Base-by-base conservation (phyloP, 2,888 invertebrate genomes). In the Mellilla xanthometata region DNA sequence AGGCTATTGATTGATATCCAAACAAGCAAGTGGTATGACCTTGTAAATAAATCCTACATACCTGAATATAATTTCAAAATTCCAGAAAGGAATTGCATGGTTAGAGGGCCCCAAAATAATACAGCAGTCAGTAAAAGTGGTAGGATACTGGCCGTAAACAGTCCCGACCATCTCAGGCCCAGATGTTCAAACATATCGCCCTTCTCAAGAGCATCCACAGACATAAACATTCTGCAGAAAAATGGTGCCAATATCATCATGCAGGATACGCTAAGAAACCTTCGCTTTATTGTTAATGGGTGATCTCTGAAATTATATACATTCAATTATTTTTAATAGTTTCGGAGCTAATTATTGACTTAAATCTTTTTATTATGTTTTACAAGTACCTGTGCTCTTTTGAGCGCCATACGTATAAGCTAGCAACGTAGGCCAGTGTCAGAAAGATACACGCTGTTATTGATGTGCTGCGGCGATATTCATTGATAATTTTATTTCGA, bases 371-470 rank as follows among this genome's bases (percentile, higher is more conserved):
- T 24, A 24, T 19, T 6, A 6, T 19, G 15, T 19, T 19, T 19
- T 3, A 19, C 6, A 42, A 10, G 71, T 91, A 94, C 95, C 95
- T 95, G 90, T 91, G 91, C 64, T 94, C 91, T 65, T 93, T 93
- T 45, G 93, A 92, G 65, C 92, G 94, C 96, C 97, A 97, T 39
- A 97, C 92, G 79, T 97, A 96, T 47, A 97, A 91, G 83, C 97
- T 97, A 45, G 94, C 94, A 55, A 97, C 96, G 89, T 96, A 97
- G 24, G 93, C 88, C 56, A 95, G 79, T 7, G 96, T 95, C 64
- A 97, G 90, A 50, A 94, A 83, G 57, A 96, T 88, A 85, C 96
- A 96, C 58, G 95, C 92, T 54, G 93, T 79, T 63, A 95, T 90
- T 38, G 95, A 93, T 64, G 91, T 87, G 56, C 91, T 68, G 71